Conservation (phyloP, 2,113 vertebrate genomes). For the Falcunculus frontatus region DNA sequence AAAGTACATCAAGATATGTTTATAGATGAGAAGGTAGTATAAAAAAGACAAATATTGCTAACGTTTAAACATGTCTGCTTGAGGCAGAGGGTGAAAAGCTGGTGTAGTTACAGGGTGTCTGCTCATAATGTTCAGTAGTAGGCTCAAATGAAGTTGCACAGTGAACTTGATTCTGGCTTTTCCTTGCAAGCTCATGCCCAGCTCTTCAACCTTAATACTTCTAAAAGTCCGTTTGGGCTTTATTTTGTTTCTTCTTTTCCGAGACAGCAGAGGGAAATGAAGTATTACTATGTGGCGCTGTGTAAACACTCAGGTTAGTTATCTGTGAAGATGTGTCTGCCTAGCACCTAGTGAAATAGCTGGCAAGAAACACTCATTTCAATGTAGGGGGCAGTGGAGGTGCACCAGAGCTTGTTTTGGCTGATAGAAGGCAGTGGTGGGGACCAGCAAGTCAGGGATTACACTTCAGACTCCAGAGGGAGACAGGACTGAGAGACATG, state of each 20-base stretch:
- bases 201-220: not conserved
- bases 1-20: not conserved
- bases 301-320: not conserved
- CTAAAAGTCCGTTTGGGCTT: not conserved
- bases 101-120: not conserved
- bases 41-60: not conserved
- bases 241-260: not conserved
- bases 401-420: not conserved
- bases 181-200: not conserved
- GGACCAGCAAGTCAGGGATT: not conserved
- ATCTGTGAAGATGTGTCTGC: not conserved
- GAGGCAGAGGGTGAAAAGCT: not conserved
- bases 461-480: not conserved
- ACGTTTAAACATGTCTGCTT: not conserved
- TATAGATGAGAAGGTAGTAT: not conserved
- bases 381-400: not conserved
- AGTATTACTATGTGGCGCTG: not conserved
- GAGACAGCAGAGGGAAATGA: not conserved
- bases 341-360: not conserved
- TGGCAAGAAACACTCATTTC: not conserved
- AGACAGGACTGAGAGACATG: not conserved
- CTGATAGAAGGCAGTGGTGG: not conserved
- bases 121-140: not conserved
- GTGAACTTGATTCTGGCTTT: not conserved
- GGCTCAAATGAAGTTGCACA: not conserved